Evolutionary conservation across 23 tunicate genomes (phyloP).

Genomic region (Styela plicata): DNA sequence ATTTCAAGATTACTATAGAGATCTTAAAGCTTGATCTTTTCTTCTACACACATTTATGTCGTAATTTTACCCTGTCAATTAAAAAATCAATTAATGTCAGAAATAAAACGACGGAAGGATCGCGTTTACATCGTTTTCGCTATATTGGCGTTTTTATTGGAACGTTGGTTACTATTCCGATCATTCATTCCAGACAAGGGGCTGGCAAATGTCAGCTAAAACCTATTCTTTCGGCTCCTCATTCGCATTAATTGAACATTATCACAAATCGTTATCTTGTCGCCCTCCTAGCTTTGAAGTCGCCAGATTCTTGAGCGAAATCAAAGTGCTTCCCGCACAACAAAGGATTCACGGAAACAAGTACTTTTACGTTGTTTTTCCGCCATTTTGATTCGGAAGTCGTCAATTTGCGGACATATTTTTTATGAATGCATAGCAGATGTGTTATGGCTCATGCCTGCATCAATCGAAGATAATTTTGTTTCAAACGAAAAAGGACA

Average conservation of each 20-base stretch:
- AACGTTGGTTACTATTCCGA: background rate
- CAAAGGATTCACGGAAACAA: slow-evolving; percentile 12
- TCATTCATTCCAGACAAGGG: background rate
- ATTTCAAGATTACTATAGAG: too few species aligned
- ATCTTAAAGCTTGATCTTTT: too few species aligned
- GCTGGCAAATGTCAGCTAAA: slow-evolving; percentile 31
- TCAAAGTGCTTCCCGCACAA: slow-evolving; percentile 18
- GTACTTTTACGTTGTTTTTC: slow-evolving; percentile 1
- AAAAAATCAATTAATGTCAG: too few species aligned
- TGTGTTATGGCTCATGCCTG: too few species aligned
- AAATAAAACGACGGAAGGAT: too few species aligned
- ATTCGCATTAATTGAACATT: slow-evolving; percentile 34
- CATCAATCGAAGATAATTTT: too few species aligned
- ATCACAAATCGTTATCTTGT: slow-evolving; percentile 24
- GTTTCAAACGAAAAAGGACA: too few species aligned
- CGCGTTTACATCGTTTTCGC: too few species aligned
- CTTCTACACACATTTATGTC: too few species aligned
- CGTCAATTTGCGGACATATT: too few species aligned
- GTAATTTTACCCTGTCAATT: too few species aligned
- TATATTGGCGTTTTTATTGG: background rate
- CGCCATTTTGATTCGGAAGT: slow-evolving; percentile 29
- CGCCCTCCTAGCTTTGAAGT: slow-evolving; percentile 13
- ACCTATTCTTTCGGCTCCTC: slow-evolving; percentile 19
- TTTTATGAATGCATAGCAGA: too few species aligned
- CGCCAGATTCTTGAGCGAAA: slow-evolving; percentile 7